Evolutionary conservation across 2,113 vertebrate genomes (phyloP).

Genomic region (Equus quagga): DNA sequence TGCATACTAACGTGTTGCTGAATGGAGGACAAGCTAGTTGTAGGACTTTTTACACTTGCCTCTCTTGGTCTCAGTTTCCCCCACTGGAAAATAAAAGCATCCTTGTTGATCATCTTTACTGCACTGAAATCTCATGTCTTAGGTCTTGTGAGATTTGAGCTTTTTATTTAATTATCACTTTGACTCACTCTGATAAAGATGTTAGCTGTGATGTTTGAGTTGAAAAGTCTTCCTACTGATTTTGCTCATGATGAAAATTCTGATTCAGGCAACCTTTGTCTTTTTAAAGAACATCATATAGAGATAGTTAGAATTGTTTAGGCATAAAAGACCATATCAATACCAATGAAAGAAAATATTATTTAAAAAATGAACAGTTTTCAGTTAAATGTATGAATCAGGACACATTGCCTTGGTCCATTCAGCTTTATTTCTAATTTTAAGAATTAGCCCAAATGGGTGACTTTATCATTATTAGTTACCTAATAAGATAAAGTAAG

Average conservation of each 20-base stretch:
- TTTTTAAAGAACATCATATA: neutral
- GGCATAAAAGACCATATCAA: neutral
- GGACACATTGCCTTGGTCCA: neutral
- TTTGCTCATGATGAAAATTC: neutral
- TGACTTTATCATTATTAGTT: neutral
- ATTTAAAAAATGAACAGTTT: neutral
- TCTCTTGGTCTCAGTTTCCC: neutral
- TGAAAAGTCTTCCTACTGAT: neutral
- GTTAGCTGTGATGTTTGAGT: neutral
- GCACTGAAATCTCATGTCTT: neutral
- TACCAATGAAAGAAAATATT: neutral
- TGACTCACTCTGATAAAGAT: neutral
- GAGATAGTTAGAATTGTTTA: neutral
- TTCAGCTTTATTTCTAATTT: constrained; percentile 49
- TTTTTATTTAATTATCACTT: neutral
- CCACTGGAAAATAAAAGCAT: neutral
- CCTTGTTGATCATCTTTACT: neutral
- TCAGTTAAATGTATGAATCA: neutral
- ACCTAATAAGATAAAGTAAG: neutral
- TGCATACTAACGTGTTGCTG: too few relatives aligned
- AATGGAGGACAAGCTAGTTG: neutral
- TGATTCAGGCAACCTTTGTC: neutral
- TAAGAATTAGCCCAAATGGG: neutral
- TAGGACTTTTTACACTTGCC: neutral
- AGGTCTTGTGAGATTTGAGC: neutral